Evolutionary conservation across 2,797 vertebrate genomes (phyloP).

Genomic region (Ispidina picta): DNA sequence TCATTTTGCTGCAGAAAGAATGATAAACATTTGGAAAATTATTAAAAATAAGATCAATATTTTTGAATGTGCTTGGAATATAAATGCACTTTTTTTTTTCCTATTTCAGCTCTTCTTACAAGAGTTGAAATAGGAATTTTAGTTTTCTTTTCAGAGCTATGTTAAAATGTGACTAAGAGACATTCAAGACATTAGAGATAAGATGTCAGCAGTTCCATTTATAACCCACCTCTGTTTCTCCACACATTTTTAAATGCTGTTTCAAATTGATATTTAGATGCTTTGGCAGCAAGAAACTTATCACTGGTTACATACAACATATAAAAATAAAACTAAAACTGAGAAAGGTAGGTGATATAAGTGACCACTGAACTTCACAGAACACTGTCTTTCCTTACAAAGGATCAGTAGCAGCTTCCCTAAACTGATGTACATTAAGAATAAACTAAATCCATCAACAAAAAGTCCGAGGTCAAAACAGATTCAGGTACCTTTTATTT

Average conservation of each 20-base stretch:
- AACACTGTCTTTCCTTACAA: not conserved
- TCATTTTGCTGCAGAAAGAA: not conserved
- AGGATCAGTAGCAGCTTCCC: constrained; percentile 20
- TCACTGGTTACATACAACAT: constrained; percentile 27
- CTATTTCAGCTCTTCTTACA: not conserved
- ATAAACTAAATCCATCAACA: not conserved
- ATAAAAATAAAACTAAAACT: constrained; percentile 70
- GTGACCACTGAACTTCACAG: constrained; percentile 9
- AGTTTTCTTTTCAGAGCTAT: constrained; percentile 37
- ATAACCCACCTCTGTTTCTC: constrained; percentile 43
- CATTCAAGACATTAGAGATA: constrained; percentile 50
- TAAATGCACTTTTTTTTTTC: constrained; percentile 1
- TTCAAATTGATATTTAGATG: constrained; percentile 73
- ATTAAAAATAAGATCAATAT: not conserved
- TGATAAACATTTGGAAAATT: not conserved
- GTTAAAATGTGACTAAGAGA: constrained; percentile 38
- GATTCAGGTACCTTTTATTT: not conserved
- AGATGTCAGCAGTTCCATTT: constrained; percentile 75
- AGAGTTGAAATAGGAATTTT: constrained; percentile 32
- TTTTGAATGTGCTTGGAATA: not conserved
- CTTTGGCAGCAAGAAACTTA: constrained; percentile 57
- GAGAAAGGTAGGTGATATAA: constrained; percentile 39
- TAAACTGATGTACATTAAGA: constrained; percentile 4
- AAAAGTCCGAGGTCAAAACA: not conserved
- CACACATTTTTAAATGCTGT: constrained; percentile 70